Conservation (phyloP, 2,113 vertebrate genomes). For the Silurus glanis region DNA sequence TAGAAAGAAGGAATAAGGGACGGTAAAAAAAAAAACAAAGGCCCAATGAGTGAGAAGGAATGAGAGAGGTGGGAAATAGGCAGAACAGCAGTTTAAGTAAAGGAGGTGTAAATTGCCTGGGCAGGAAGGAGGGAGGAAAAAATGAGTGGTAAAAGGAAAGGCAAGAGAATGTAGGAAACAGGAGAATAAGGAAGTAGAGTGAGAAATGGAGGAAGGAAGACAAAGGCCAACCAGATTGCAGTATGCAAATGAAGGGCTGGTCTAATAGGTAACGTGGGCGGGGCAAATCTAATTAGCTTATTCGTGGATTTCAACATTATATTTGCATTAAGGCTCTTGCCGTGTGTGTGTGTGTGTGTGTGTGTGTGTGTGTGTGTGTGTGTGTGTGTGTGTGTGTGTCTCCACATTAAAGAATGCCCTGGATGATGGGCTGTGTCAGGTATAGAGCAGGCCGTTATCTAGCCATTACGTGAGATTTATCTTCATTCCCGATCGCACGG, state of each 20-base stretch:
- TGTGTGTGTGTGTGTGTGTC: conserved; percentile 10
- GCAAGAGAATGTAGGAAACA: too few species aligned
- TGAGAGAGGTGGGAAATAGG: too few species aligned
- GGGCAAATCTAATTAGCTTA: background rate
- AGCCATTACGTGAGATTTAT: conserved; percentile 74
- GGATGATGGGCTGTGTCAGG: conserved; percentile 70
- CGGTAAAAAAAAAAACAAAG: too few species aligned
- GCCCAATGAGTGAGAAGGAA: too few species aligned
- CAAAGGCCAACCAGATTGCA: background rate
- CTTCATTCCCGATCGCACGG: conserved; percentile 69
- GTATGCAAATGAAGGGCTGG: background rate
- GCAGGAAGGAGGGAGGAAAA: too few species aligned
- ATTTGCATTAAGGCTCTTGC: background rate
- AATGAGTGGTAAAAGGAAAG: too few species aligned
- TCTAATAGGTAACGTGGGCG: background rate
- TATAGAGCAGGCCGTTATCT: conserved; percentile 71
- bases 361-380: background rate
- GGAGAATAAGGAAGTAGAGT: too few species aligned
- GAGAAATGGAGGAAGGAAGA: too few species aligned
- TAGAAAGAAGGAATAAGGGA: too few species aligned
- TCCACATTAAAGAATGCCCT: conserved; percentile 70
- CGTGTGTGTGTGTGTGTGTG: conserved; percentile 35
- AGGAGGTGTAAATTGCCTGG: too few species aligned
- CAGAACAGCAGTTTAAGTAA: too few species aligned
- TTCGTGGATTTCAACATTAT: background rate